Conservation (phyloP, 2,888 invertebrate genomes). For the Agonopterix arenella region DNA sequence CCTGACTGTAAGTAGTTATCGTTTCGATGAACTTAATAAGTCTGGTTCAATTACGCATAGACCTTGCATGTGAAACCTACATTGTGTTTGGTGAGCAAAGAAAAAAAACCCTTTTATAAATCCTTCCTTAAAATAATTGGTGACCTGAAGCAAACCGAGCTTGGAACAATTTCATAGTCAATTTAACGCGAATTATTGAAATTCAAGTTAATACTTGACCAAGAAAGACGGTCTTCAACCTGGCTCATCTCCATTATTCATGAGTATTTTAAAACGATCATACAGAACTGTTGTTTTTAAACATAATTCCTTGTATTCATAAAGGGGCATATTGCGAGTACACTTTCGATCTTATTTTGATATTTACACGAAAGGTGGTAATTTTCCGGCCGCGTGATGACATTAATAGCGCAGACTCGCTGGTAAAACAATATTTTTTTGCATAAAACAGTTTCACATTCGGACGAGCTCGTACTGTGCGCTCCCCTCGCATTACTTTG, state of each 20-base stretch:
- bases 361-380: constrained; percentile 65
- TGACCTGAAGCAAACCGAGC: background rate
- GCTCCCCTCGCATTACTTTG: constrained; percentile 37
- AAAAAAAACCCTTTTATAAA: too few relatives aligned
- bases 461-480: constrained; percentile 26
- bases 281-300: constrained; percentile 35
- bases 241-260: constrained; percentile 53
- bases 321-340: constrained; percentile 27
- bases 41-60: too few relatives aligned
- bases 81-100: too few relatives aligned
- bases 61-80: too few relatives aligned
- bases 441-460: constrained; percentile 52
- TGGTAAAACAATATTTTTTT: constrained; percentile 52
- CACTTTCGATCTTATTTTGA: constrained; percentile 62
- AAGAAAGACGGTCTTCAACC: constrained; percentile 42
- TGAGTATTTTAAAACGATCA: constrained; percentile 45
- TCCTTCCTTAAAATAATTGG: background rate
- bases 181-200: constrained; percentile 50
- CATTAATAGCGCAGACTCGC: constrained; percentile 56
- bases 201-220: constrained; percentile 41
- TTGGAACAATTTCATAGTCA: constrained; percentile 49
- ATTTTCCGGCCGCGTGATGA: constrained; percentile 66
- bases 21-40: too few relatives aligned
- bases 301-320: constrained; percentile 43
- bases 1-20: too few relatives aligned